Evolutionary conservation across 2,888 invertebrate genomes (phyloP).

Genomic region (Flexamia atlantica): DNA sequence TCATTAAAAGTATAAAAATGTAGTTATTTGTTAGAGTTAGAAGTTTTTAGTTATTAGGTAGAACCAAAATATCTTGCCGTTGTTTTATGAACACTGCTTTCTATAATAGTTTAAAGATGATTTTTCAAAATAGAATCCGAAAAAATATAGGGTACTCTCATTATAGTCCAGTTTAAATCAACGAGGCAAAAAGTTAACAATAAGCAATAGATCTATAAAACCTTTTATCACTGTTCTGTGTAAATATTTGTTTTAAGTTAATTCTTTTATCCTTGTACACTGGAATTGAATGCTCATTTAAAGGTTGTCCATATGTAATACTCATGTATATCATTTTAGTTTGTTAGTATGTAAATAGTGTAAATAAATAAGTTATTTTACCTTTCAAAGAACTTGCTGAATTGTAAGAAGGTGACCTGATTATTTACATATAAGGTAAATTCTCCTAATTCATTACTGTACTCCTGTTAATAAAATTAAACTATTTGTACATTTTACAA

Average conservation of each 20-base stretch:
- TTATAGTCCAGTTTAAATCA: no score
- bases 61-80: no score
- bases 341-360: conserved; percentile 30
- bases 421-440: neutral
- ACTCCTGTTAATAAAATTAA: conserved; percentile 4
- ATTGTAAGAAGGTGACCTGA: neutral
- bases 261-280: neutral
- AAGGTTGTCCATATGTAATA: conserved; percentile 39
- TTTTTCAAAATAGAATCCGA: no score
- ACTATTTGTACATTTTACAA: neutral
- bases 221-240: no score
- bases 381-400: neutral
- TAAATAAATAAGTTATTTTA: conserved; percentile 50
- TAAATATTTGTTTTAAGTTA: neutral
- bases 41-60: no score
- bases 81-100: no score
- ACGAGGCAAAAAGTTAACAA: no score
- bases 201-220: no score
- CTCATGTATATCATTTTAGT: conserved; percentile 6
- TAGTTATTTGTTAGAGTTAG: no score
- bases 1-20: no score
- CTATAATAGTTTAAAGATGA: no score
- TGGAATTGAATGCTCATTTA: conserved; percentile 26
- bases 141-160: no score
- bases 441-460: neutral